Evolutionary conservation across 1,140 invertebrate species (phyloP).

Genomic region (Lanistes nyassanus): DNA sequence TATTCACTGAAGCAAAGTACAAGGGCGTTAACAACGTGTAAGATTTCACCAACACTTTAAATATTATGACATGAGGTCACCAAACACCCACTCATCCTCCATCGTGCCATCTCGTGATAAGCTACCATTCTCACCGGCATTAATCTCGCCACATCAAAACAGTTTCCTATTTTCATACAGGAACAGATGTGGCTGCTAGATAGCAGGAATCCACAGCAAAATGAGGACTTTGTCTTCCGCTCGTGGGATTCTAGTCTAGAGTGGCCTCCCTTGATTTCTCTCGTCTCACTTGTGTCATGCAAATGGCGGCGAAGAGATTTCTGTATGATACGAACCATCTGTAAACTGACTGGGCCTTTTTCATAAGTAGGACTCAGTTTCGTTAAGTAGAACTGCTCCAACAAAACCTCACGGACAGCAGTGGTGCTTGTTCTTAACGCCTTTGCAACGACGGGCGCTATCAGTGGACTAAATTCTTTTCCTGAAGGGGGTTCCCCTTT

Average conservation of each 20-base stretch:
- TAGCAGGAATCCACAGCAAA: background rate
- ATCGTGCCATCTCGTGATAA: slow-evolving; percentile 4
- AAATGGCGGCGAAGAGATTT: background rate
- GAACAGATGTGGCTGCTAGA: background rate
- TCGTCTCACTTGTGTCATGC: background rate
- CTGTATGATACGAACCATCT: background rate
- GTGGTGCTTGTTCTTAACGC: too few relatives aligned
- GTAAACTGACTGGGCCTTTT: slow-evolving; percentile 3
- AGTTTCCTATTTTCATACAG: slow-evolving; percentile 11
- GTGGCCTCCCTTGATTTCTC: background rate
- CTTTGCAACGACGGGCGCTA: too few relatives aligned
- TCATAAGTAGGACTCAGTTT: too few relatives aligned
- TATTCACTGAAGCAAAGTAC: too few relatives aligned
- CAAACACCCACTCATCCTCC: background rate
- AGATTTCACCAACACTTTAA: background rate
- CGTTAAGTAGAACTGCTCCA: too few relatives aligned
- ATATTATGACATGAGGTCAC: background rate
- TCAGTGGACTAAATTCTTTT: too few relatives aligned
- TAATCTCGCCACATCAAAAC: slow-evolving; percentile 4
- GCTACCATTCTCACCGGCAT: slow-evolving; percentile 1
- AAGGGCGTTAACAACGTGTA: background rate
- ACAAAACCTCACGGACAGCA: too few relatives aligned
- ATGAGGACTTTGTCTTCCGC: background rate
- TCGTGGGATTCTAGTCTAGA: background rate
- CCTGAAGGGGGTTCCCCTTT: too few relatives aligned